Base-by-base conservation (phyloP, 2,113 vertebrate genomes). In the Macroglossus sobrinus region DNA sequence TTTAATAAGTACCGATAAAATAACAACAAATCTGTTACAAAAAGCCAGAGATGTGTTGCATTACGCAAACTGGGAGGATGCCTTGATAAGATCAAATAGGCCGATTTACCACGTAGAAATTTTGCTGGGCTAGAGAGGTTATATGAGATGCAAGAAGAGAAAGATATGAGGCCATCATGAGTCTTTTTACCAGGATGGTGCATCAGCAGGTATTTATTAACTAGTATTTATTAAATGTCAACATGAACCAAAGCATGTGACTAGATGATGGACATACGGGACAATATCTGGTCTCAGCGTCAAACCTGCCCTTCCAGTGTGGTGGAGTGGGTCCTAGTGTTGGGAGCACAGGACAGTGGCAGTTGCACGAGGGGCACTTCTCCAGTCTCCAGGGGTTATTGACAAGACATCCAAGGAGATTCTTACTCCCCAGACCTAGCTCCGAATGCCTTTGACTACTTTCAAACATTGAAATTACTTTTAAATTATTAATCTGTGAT, bases 321-420 rank as follows among this genome's bases (percentile, higher is more conserved):
- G 57, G 40, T 22, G 30, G 4, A 22, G 53, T 55, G 69, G 43
- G 5, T 59, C 53, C 30, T 28, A 14, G 61, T 28, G 14, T 5
- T 3, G 9, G 59, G 61, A 69, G 40, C 68, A 3, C 16, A 13
- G 33, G 13, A 55, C 1, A 11, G 1, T 28, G 28, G 24, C 33
- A 2, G 3, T 30, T 3, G 30, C 3, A 4, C 2, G 28, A 40
- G 6, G 28, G 5, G 3, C 30, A 5, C n/a, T 47, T 61, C 61
- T 89, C 43, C 43, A 26, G 28, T 1, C 43, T 61, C 13, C 30
- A 24, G 33, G 45, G 6, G 14, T 71, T n/a, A 55, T 3, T 38
- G 84, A 33, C 3, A 7, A 33, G 33, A 19, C 14, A 2, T 10
- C 38, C 4, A 7, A 33, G 45, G 72, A 72, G 5, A 35, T 45